phyloP scores from a whole-genome alignment of 2,113 vertebrate genomes.

The Bambusicola thoracicus region DNA sequence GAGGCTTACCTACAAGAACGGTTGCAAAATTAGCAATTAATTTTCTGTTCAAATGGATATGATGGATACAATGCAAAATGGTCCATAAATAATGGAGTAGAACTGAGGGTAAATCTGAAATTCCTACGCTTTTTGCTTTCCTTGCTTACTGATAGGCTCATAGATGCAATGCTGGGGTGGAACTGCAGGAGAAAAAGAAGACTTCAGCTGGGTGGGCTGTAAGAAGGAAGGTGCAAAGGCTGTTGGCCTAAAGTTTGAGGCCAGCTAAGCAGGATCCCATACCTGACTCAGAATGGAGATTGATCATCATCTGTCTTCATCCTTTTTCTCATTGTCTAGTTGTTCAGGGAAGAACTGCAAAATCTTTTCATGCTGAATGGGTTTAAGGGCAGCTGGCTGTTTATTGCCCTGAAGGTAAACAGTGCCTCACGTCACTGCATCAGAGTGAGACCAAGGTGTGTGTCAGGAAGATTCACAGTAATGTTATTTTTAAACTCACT shows the following conservation, averaged over 20 bases:
- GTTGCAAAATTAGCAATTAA: neutral
- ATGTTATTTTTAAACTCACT: neutral
- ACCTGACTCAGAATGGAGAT: neutral
- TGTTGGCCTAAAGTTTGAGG: neutral
- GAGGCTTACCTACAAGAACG: neutral
- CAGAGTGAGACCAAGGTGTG: neutral
- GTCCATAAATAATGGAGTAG: neutral
- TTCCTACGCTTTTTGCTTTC: neutral
- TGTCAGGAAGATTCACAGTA: neutral
- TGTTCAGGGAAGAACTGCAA: neutral
- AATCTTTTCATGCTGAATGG: neutral
- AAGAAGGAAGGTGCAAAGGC: neutral
- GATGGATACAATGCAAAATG: neutral
- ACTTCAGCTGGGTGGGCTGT: neutral
- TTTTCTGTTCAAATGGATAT: neutral
- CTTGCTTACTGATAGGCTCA: neutral
- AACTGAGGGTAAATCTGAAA: neutral
- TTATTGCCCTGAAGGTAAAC: neutral
- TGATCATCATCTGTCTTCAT: neutral
- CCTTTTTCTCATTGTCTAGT: neutral
- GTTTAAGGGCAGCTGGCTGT: conserved; percentile 1
- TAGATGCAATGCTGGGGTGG: neutral
- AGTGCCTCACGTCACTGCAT: neutral
- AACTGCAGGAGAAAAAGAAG: neutral
- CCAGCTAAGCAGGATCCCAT: neutral